Conservation (phyloP, 1,140 invertebrate genomes). For the Drosophila aff. region DNA sequence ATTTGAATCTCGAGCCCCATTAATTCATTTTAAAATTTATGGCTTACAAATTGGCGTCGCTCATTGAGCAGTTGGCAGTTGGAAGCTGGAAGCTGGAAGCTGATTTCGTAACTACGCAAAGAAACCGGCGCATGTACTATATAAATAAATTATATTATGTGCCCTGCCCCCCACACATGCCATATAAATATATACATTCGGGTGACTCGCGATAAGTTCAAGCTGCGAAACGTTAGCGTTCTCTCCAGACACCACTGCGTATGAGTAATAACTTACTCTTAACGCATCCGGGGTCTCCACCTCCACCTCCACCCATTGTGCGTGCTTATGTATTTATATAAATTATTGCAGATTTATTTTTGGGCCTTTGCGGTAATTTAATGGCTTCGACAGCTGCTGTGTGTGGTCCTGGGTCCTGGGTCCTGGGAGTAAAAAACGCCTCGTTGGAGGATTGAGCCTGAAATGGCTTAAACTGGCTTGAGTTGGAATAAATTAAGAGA, state of each 20-base stretch:
- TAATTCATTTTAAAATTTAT: conserved; percentile 81
- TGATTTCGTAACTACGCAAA: conserved; percentile 41
- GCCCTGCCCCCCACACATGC: background rate
- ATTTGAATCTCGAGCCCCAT: conserved; percentile 76
- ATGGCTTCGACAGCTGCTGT: conserved; percentile 55
- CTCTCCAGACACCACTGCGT: conserved; percentile 4
- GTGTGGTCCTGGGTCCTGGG: too few species aligned
- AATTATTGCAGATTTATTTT: conserved; percentile 53
- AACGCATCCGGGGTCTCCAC: background rate
- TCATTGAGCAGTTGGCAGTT: conserved; percentile 29
- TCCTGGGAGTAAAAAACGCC: background rate
- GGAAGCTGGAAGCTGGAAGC: background rate
- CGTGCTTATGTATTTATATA: conserved; percentile 17
- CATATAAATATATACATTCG: background rate
- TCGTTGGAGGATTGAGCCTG: background rate
- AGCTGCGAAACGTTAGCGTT: background rate
- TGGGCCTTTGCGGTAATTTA: conserved; percentile 48
- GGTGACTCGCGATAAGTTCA: conserved; percentile 1
- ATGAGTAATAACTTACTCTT: conserved; percentile 15
- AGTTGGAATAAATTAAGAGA: conserved; percentile 15
- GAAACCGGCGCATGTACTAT: background rate
- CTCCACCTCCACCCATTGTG: background rate
- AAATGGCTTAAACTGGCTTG: conserved; percentile 5
- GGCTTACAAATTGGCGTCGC: conserved; percentile 64
- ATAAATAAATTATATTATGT: conserved; percentile 18